phyloP scores from a whole-genome alignment of 2,888 invertebrate genomes.

The Vesta saturnalis region DNA sequence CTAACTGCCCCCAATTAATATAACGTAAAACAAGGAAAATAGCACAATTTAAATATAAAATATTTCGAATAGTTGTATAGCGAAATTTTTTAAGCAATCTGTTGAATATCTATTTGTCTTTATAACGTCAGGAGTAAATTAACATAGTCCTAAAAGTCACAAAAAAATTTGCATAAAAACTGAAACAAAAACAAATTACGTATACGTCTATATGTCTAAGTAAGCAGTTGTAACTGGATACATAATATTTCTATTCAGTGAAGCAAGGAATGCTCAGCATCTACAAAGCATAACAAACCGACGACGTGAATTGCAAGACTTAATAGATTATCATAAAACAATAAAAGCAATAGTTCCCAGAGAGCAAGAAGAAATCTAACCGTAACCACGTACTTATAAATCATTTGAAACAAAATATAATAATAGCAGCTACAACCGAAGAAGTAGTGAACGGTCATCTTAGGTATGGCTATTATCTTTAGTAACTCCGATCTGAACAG shows the following conservation, averaged over 20 bases:
- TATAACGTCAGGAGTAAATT: too few species aligned
- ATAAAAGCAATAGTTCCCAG: constrained; percentile 38
- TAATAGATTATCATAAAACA: constrained; percentile 9
- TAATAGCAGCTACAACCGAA: constrained; percentile 33
- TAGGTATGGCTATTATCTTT: constrained; percentile 43
- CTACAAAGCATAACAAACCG: constrained; percentile 23
- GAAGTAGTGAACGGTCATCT: constrained; percentile 38
- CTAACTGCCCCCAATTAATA: too few species aligned
- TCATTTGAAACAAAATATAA: constrained; percentile 37
- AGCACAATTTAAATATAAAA: too few species aligned
- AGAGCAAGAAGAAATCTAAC: constrained; percentile 37
- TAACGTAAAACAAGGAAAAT: too few species aligned
- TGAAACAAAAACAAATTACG: too few species aligned
- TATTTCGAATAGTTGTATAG: too few species aligned
- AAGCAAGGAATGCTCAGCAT: constrained; percentile 19
- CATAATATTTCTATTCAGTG: constrained; percentile 14
- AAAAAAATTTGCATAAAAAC: too few species aligned
- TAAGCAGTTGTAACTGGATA: constrained; percentile 14
- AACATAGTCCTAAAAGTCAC: too few species aligned
- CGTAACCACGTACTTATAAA: constrained; percentile 41
- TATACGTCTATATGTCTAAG: not conserved
- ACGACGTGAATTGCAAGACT: not conserved
- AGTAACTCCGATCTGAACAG: constrained; percentile 40
- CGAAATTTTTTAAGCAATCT: too few species aligned
- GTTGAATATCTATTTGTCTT: too few species aligned